These are phyloP conservation scores for Magallana gigas DNA, from an alignment of 1,140 invertebrate species.

Conservation along the genomic window DNA sequence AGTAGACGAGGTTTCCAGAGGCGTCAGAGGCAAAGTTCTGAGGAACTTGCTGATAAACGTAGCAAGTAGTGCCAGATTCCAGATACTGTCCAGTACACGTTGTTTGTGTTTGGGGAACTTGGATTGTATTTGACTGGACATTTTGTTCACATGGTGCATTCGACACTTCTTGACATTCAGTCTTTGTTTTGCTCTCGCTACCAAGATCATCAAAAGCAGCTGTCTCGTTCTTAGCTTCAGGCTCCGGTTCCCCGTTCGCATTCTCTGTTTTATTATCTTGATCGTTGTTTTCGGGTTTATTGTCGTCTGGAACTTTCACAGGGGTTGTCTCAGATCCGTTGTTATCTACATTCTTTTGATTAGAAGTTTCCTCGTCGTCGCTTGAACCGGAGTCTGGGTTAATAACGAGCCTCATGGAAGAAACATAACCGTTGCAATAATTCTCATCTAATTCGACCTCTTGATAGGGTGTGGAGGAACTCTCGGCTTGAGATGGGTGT, in stretches of 20 bases:
- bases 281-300: background rate
- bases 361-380: background rate
- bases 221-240: background rate
- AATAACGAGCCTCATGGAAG: background rate
- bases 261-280: background rate
- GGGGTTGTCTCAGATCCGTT: background rate
- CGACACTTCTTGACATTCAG: background rate
- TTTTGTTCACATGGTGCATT: background rate
- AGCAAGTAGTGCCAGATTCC: background rate
- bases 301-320: background rate
- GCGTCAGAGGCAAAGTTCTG: background rate
- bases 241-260: background rate
- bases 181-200: background rate
- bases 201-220: background rate
- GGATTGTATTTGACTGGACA: background rate
- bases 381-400: slow-evolving; percentile 14
- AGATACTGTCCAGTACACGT: background rate
- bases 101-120: background rate
- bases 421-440: background rate
- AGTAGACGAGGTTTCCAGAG: background rate
- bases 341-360: no score
- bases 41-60: background rate
- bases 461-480: background rate
- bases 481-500: background rate
- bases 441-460: background rate